Base-by-base conservation (phyloP, 2,113 vertebrate species). In the Reinhardtius hippoglossoides region DNA sequence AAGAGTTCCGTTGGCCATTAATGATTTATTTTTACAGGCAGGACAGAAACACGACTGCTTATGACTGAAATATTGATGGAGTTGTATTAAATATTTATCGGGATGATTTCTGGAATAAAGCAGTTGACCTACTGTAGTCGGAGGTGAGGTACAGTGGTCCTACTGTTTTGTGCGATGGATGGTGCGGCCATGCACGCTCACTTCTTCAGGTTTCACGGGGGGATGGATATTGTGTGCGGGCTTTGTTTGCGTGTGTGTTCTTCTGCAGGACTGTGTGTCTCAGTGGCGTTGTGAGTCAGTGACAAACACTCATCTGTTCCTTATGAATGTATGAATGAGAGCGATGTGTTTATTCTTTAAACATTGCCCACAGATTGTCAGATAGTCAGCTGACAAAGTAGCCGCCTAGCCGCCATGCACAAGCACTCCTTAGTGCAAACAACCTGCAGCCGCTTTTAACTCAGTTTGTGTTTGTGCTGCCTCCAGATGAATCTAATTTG, bases 1-100 rank as follows among this genome's bases (percentile, higher is more conserved):
- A 89, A 86, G 88, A 81, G 73, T 76, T 89, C 89, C 65, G 44
- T 58, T 71, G 58, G 77, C 27, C 83, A 90, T 92, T 81, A 90
- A 93, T 91, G 89, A 93, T 93, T 92, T 83, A 92, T 71, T 89
- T 57, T 87, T 91, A 93, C 92, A 89, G 90, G 88, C 88, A 92
- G 83, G 87, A 92, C 91, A 91, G 89, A 93, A 92, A 92, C 90
- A 91, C 82, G 86, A 85, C 87, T 91, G 82, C 88, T 89, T 89
- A 81, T 89, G 88, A 87, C 81, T 92, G 88, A 91, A 93, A 92
- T 93, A 93, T 93, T 93, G 85, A 93, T 93, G 78, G 50, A 24
- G 44, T 2, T 10, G 13, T 0, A 68, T 93, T 48, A 87, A 92
- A 89, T 84, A 89, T 93, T 91, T 85, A 93, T 46, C 14, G 10